Evolutionary conservation across 2,797 vertebrate species (phyloP), one percentile per base, ranked within the genome.

Genomic region (Oryzias dopingdopingensis): DNA sequence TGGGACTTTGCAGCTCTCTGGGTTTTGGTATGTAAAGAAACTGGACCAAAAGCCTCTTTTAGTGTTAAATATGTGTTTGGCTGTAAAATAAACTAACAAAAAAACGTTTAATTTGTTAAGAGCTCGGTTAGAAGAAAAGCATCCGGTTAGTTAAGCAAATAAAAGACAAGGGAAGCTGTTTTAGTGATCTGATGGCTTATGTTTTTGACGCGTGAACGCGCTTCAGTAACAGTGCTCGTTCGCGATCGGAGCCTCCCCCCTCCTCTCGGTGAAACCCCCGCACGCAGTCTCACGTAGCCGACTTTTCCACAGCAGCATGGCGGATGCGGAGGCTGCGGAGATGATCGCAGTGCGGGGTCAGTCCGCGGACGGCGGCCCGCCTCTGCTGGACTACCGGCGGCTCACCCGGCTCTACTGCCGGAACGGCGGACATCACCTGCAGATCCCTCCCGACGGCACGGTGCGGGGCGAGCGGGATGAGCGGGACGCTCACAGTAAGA

Each of bases 351-450:
- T 87, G 44, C 89, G 70, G 0, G 89, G 90, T 13, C 76, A 89
- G 73, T 46, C 89, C 81, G 67, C 4, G 62, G 75, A 82, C 15
- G 52, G 91, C 49, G 90, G 88, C 29, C 41, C 47, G 6, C 86
- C 77, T n/a, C 88, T 76, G 23, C 87, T 3, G 10, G 93, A 92
- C 82, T 91, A 93, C 87, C 91, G 91, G 82, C 89, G 93, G 20
- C 92, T 88, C 51, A 94, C 91, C 4, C 93, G 94, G 18, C 92
- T 98, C 4, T 96, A 98, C 86, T 98, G 96, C 85, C 93, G 92
- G 91, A 99, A 96, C 6, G 96, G 95, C 56, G 96, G 96, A 7
- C 79, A 95, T 62, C 96, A 97, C 88, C 84, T 98, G 46, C 93
- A 94, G 59, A 93, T 98, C 80, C 92, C 93, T 13, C 87, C 92